Base-by-base conservation (phyloP, 2,888 invertebrate genomes). In the Eustalomyia histrio region DNA sequence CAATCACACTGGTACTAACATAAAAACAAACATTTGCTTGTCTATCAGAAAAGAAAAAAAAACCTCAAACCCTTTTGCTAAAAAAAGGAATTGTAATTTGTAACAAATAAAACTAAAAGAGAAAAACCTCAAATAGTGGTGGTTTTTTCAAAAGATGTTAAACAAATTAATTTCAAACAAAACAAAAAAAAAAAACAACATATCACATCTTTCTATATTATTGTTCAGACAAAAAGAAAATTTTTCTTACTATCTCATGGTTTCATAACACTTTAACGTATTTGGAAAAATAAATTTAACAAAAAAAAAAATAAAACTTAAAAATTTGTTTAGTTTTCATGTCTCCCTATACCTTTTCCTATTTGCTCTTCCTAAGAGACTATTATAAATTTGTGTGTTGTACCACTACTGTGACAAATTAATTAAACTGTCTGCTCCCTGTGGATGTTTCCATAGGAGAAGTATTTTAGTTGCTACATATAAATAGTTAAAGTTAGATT, bases 361-460 rank as follows among this genome's bases (percentile, higher is more conserved):
- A 3, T n/a, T 47, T 14, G n/a, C 43, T 39, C 43, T 47, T 1
- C 39, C 39, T 39, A 47, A n/a, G 43, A 47, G 43, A 47, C 43
- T 14, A 7, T 47, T 47, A 47, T 47, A 47, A 47, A 86, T 87
- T 87, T 86, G 86, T 85, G 86, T 86, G 85, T 83, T 85, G 6
- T 35, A 85, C 86, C 85, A 88, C 87, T 86, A 86, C 87, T 87
- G 86, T 87, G 87, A 87, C 87, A 88, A 88, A 88, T 88, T 88
- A 88, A 88, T 88, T 88, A 88, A 88, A 87, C 87, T 86, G 87
- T 86, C 88, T 87, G 87, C 87, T 87, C 83, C 79, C 84, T 79
- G 79, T 67, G 80, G 83, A 83, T 82, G 61, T 47, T 67, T 67
- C 73, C 58, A 75, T 24, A 64, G 24, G 53, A 65, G 69, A 52